phyloP scores from a whole-genome alignment of 2,113 vertebrate species.

The Phodopus roborovskii region DNA sequence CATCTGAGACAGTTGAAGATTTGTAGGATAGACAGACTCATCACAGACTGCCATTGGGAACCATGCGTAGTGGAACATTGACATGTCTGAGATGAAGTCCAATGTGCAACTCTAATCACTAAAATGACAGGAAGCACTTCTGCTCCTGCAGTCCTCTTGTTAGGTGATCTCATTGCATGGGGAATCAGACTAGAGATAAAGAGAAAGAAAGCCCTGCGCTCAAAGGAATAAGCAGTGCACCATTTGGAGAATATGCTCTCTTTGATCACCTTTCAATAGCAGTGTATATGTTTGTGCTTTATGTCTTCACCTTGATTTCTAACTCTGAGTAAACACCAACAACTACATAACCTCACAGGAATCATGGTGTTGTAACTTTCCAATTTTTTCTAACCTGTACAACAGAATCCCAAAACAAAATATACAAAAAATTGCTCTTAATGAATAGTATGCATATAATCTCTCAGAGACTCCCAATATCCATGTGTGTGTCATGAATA shows the following conservation, averaged over 20 bases:
- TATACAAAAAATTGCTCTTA: neutral
- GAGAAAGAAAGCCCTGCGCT: neutral
- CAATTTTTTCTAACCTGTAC: neutral
- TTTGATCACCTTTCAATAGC: neutral
- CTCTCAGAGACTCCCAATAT: neutral
- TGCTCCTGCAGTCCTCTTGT: neutral
- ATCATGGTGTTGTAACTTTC: neutral
- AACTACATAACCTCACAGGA: neutral
- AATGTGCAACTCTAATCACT: neutral
- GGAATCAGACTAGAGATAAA: neutral
- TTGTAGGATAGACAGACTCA: neutral
- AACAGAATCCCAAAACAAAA: neutral
- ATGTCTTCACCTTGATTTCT: neutral
- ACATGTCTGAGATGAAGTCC: neutral
- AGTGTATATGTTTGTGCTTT: neutral
- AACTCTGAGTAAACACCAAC: neutral
- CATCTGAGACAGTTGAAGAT: neutral
- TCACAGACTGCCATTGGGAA: neutral
- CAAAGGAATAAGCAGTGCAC: neutral
- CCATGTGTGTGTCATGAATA: neutral
- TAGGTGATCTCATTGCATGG: neutral
- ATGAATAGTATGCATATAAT: neutral
- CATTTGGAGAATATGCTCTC: neutral
- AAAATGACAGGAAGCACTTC: neutral
- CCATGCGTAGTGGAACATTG: neutral